A percentile compares a stretch with the other conserved stretches of the same genome.
Conservation (phyloP, 2,797 vertebrate species). For the Chaetophractus vellerosus region DNA sequence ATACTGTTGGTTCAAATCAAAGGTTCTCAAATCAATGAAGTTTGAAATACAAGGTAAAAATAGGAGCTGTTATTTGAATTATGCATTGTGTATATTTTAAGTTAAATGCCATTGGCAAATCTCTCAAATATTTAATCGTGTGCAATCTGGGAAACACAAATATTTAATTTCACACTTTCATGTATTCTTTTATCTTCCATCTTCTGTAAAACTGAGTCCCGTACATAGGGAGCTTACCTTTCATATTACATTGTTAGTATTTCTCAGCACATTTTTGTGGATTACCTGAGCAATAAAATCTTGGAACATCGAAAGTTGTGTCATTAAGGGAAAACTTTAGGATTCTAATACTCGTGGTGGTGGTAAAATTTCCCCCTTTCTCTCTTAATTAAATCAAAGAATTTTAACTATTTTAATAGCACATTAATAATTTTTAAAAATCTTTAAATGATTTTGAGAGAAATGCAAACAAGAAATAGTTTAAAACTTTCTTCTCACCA, state of each 20-base stretch:
- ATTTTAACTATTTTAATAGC: slow-evolving; percentile 77
- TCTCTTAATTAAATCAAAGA: slow-evolving; percentile 75
- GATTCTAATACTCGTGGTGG: slow-evolving; percentile 42
- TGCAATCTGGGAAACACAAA: slow-evolving; percentile 82
- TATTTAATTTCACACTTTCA: slow-evolving; percentile 83
- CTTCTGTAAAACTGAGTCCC: slow-evolving; percentile 68
- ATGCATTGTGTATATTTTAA: slow-evolving; percentile 83
- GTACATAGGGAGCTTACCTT: slow-evolving; percentile 75
- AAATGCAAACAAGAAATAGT: slow-evolving; percentile 75
- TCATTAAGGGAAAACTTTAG: slow-evolving; percentile 82
- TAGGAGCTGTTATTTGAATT: slow-evolving; percentile 84
- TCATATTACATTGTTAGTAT: slow-evolving; percentile 77
- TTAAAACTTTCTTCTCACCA: slow-evolving; percentile 87
- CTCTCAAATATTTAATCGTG: slow-evolving; percentile 83
- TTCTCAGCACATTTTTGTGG: slow-evolving; percentile 74
- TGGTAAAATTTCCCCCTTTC: slow-evolving; percentile 4
- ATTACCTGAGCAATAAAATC: slow-evolving; percentile 66
- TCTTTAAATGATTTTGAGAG: slow-evolving; percentile 74
- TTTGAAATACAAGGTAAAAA: slow-evolving; percentile 86
- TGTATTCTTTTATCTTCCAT: slow-evolving; percentile 79
- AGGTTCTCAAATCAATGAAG: slow-evolving; percentile 85
- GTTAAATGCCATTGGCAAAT: slow-evolving; percentile 81
- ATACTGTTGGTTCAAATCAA: slow-evolving; percentile 83
- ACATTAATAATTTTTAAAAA: slow-evolving; percentile 73
- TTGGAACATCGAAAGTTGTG: slow-evolving; percentile 78